Conservation (phyloP, 35 echinoderm and acorn worm species). For the Acanthaster planci region DNA sequence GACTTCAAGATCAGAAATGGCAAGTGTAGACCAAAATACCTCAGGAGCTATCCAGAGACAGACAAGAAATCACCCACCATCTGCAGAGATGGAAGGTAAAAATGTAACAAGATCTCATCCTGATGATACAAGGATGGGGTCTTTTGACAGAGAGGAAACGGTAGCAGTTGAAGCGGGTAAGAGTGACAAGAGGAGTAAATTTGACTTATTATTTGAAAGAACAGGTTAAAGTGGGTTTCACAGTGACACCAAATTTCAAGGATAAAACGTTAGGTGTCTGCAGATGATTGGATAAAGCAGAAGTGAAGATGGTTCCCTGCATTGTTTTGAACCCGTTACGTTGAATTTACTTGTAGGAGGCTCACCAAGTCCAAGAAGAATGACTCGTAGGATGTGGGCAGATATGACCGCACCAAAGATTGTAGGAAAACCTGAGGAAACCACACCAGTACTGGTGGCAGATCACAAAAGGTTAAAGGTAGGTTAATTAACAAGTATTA, state of each 20-base stretch:
- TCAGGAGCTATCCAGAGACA: neutral
- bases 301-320: no score
- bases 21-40: neutral
- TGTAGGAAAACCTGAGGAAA: constrained; percentile 63
- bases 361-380: neutral
- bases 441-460: constrained; percentile 57
- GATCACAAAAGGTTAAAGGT: constrained; percentile 86
- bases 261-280: no score
- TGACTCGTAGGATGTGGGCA: constrained; percentile 62
- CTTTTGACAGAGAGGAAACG: neutral
- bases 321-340: neutral
- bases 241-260: no score
- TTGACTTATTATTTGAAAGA: no score
- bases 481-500: neutral
- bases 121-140: neutral
- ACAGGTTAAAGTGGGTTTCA: no score
- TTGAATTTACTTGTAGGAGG: neutral
- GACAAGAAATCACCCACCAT: neutral
- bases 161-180: constrained; percentile 20
- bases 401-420: constrained; percentile 37
- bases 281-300: no score
- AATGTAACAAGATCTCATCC: neutral
- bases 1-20: neutral
- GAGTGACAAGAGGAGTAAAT: constrained; percentile 22
- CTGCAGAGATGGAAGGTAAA: no score